Base-by-base conservation (phyloP, 2,113 vertebrate genomes). In the Sinocyclocheilus maitianheensis region DNA sequence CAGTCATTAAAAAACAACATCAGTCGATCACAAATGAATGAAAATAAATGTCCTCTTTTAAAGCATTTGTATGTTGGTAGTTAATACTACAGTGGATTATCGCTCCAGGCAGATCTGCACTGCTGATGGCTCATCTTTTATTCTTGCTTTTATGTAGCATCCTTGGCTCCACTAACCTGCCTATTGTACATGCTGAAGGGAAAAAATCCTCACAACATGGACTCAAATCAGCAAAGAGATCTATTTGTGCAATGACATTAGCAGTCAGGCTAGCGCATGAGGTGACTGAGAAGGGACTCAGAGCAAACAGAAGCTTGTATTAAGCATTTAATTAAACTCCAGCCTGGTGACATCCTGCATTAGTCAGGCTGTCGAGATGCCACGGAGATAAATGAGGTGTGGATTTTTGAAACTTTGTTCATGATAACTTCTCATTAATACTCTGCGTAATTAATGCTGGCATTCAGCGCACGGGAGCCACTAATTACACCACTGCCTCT, bases 401-500 rank as follows among this genome's bases (percentile, higher is more conserved):
- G 88, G 83, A 89, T 91, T 89, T 89, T 87, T 89, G 84, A 84
- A 89, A 91, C 75, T 87, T 84, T 87, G 87, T 86, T 81, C 76
- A 86, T 88, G 88, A 89, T 89, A 90, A 90, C 83, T 85, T 88
- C 86, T 84, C 76, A 87, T 89, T 91, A 88, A 90, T 90, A 85
- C 86, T 77, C 60, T 10, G 55, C n/a, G 34, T 67, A 87, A 85
- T 85, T 88, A 86, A 88, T 78, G 81, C 34, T 83, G 86, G 84
- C 87, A 85, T 84, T 85, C 84, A 86, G 76, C 13, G 53, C 30
- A 85, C 63, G 75, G n/a, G 63, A 81, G 46, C 72, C 60, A 53
- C 80, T 85, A 88, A 90, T 87, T 89, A 86, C 77, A 88, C 20
- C 6, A 77, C 48, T 78, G 62, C 77, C 60, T 77, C 72, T 80